Evolutionary conservation across 1,140 invertebrate genomes (phyloP).

Genomic region (Halictus rubicundus): DNA sequence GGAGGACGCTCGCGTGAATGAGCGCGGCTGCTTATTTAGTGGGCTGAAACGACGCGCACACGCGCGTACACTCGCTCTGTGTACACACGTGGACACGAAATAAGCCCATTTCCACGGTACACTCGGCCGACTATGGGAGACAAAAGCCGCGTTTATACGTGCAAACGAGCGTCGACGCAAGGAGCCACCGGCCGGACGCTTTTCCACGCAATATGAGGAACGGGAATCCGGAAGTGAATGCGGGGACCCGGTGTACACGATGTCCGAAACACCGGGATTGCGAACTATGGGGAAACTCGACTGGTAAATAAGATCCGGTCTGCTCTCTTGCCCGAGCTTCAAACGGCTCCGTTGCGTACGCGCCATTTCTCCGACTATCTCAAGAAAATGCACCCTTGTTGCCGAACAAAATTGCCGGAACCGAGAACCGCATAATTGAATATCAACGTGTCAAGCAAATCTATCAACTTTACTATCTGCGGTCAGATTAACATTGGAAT

Average conservation of each 20-base stretch:
- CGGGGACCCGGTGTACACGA: not conserved
- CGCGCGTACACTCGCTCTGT: not conserved
- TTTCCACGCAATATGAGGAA: slow-evolving; percentile 51
- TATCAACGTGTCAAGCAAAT: too few relatives aligned
- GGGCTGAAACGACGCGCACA: slow-evolving; percentile 36
- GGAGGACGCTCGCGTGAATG: slow-evolving; percentile 5
- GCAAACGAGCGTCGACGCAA: slow-evolving; percentile 51
- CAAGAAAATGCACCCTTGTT: too few relatives aligned
- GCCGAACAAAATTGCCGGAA: too few relatives aligned
- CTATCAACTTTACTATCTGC: too few relatives aligned
- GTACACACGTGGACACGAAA: slow-evolving; percentile 49
- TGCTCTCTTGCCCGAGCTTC: too few relatives aligned
- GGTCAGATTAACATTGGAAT: too few relatives aligned
- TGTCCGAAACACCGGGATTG: not conserved
- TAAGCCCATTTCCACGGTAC: slow-evolving; percentile 60
- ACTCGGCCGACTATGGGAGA: slow-evolving; percentile 49
- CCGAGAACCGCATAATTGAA: too few relatives aligned
- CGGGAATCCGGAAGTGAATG: slow-evolving; percentile 25
- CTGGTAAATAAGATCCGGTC: not conserved
- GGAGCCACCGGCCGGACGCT: slow-evolving; percentile 46
- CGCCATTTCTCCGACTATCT: too few relatives aligned
- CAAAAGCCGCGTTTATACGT: slow-evolving; percentile 61
- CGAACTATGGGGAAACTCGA: not conserved
- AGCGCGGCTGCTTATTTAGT: slow-evolving; percentile 46
- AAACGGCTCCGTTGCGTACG: too few relatives aligned